These are phyloP conservation scores for Chironomus striatipennis DNA, from an alignment of 1,140 invertebrate genomes.

Conservation along the genomic window DNA sequence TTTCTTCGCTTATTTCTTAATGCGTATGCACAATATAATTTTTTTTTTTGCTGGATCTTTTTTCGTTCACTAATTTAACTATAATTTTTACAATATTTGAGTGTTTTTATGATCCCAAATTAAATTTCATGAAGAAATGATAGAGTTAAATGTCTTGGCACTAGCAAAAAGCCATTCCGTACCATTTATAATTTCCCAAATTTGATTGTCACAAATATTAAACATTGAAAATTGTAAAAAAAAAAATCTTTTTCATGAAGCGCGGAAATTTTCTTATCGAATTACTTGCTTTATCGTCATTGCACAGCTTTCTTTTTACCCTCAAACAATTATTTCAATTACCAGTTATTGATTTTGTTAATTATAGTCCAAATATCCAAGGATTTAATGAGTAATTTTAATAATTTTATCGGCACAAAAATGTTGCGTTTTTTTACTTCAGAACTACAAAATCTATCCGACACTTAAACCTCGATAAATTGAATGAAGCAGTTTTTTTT, in stretches of 20 bases:
- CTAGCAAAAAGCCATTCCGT: background rate
- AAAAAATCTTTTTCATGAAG: slow-evolving; percentile 11
- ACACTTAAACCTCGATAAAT: no score
- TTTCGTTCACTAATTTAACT: background rate
- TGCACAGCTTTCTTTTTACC: background rate
- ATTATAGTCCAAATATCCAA: background rate
- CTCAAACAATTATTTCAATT: background rate
- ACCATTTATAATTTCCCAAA: background rate
- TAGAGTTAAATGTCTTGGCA: background rate
- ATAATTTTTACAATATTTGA: background rate
- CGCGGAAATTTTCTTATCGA: background rate
- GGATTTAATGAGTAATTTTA: background rate
- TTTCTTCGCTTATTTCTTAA: background rate
- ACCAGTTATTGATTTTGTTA: background rate
- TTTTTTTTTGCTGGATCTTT: background rate
- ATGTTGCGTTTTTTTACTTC: slow-evolving; percentile 2
- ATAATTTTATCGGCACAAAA: background rate
- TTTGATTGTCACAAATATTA: slow-evolving; percentile 14
- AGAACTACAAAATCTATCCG: background rate
- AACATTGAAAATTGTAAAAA: slow-evolving; percentile 5
- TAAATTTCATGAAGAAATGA: background rate
- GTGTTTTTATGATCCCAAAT: background rate
- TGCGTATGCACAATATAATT: slow-evolving; percentile 11
- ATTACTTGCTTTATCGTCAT: background rate
- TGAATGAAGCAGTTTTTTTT: no score